Conservation (phyloP, 2,888 invertebrate species). For the Malachius bipustulatus region DNA sequence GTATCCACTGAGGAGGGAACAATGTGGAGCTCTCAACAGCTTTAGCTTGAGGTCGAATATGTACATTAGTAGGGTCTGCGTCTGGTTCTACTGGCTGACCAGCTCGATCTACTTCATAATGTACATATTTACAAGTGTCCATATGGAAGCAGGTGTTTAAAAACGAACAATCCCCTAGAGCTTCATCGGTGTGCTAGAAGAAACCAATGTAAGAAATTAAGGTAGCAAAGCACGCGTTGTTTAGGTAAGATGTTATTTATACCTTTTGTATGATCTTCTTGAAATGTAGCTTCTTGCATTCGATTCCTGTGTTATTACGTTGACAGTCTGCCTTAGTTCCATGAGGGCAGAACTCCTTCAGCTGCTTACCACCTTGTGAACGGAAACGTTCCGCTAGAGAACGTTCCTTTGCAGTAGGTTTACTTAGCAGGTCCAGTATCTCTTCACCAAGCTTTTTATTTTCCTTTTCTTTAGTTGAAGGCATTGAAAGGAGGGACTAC, state of each 20-base stretch:
- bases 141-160: slow-evolving; percentile 98
- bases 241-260: no score
- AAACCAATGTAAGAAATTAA: no score
- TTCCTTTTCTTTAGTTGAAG: slow-evolving; percentile 90
- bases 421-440: slow-evolving; percentile 83
- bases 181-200: slow-evolving; percentile 89
- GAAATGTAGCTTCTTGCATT: slow-evolving; percentile 88
- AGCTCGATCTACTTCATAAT: slow-evolving; percentile 87
- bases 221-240: slow-evolving; percentile 44
- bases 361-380: slow-evolving; percentile 86
- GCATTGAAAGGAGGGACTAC: slow-evolving; percentile 67
- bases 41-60: slow-evolving; percentile 23
- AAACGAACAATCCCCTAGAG: slow-evolving; percentile 93
- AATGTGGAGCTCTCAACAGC: slow-evolving; percentile 46
- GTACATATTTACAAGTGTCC: slow-evolving; percentile 98
- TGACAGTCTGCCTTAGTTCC: slow-evolving; percentile 86
- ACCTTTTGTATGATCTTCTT: slow-evolving; percentile 89
- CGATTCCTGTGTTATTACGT: slow-evolving; percentile 39
- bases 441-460: slow-evolving; percentile 93
- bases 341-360: slow-evolving; percentile 93
- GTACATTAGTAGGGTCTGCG: slow-evolving; percentile 22
- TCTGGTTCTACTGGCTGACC: slow-evolving; percentile 38
- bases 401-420: slow-evolving; percentile 92
- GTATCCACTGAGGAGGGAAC: slow-evolving; percentile 92
- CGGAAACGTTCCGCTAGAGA: slow-evolving; percentile 92